Evolutionary conservation across 1,140 invertebrate genomes (phyloP).

Genomic region (Drosophila melanica): DNA sequence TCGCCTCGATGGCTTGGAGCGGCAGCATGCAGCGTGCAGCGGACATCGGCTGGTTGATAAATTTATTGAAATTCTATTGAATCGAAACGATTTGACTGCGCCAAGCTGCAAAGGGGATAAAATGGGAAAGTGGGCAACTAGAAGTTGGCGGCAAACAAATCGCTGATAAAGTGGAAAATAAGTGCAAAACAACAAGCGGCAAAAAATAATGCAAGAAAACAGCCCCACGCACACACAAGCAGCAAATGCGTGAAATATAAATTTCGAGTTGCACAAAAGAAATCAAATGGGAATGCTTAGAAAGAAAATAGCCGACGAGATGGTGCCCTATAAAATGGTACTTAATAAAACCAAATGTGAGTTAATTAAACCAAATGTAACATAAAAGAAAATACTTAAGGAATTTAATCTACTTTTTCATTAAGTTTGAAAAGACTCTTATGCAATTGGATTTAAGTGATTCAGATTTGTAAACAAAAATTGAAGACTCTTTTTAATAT

Average conservation of each 20-base stretch:
- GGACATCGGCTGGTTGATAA: conserved; percentile 67
- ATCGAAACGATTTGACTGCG: conserved; percentile 80
- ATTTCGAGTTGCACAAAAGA: neutral
- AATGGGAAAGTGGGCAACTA: neutral
- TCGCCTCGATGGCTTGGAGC: conserved; percentile 17
- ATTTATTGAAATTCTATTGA: conserved; percentile 83
- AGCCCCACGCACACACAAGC: neutral
- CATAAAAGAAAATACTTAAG: too few species aligned
- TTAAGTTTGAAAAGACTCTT: too few species aligned
- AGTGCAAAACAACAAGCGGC: conserved; percentile 54
- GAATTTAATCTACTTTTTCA: too few species aligned
- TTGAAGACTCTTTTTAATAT: too few species aligned
- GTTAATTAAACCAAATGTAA: too few species aligned
- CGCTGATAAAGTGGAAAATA: conserved; percentile 80
- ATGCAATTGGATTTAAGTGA: too few species aligned
- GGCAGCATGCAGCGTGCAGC: too few species aligned
- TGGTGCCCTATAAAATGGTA: neutral
- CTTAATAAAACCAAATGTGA: too few species aligned
- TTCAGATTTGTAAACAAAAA: too few species aligned
- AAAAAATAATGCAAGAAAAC: neutral
- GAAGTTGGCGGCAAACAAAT: conserved; percentile 52
- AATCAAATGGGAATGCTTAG: neutral
- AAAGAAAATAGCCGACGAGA: neutral
- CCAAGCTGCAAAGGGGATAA: conserved; percentile 15
- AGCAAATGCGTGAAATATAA: conserved; percentile 7